Base-by-base conservation (phyloP, 2,797 vertebrate species). In the Myripristis jacobus region DNA sequence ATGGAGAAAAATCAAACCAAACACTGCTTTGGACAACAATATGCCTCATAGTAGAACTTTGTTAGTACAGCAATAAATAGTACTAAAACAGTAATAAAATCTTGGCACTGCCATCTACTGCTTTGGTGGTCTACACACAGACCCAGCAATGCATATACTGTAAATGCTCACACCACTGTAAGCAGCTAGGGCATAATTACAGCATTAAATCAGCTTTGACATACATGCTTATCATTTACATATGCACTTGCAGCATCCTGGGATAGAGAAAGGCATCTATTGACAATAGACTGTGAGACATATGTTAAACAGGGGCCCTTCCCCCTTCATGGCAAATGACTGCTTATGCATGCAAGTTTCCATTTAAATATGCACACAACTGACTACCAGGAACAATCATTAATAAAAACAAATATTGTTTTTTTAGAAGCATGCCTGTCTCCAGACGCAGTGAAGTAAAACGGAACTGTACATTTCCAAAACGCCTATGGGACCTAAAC, bases 351-450 rank as follows among this genome's bases (percentile, higher is more conserved):
- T n/a, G 50, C 7, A 43, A 34, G 11, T n/a, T 4, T 34, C 25
- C 27, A 19, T 61, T 52, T 22, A 16, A 7, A 34, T 27, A 56
- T 2, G n/a, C 8, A 65, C 15, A n/a, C n/a, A 63, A 55, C n/a
- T 5, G 4, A 61, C 9, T 41, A n/a, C 15, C 60, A 59, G 54
- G 36, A 67, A 31, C 43, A 59, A 44, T 67, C 51, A 62, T 79
- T 70, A 24, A 36, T 75, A 63, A 52, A 73, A 77, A 60, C 2
- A 11, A 21, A 13, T n/a, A n/a, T n/a, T n/a, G n/a, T n/a, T n/a
- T n/a, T n/a, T n/a, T n/a, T n/a, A n/a, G 19, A 43, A 25, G 16
- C 16, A 8, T 38, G 4, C 10, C 21, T 41, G 19, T 41, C 8
- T 25, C 13, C 50, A 36, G 15, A 24, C 3, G 47, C 34, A 57